A percentile compares a stretch with the other conserved stretches of the same genome.
These are phyloP conservation scores for Nyctereutes procyonoides DNA, from an alignment of 2,113 vertebrate species.

Conservation along the genomic window DNA sequence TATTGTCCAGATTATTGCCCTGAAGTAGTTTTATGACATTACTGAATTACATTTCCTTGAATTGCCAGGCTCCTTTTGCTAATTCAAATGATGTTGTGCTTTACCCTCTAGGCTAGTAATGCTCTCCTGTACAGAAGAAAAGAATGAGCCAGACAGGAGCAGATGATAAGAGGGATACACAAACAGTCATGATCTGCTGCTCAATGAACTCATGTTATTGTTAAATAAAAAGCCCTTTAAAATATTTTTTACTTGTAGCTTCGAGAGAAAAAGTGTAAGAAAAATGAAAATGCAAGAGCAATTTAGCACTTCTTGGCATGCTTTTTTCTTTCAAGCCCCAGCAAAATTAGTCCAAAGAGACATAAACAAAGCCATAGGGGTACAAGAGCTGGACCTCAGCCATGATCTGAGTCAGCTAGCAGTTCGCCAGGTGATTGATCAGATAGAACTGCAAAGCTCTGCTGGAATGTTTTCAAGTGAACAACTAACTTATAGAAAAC, in stretches of 20 bases:
- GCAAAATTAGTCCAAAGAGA: constrained; percentile 62
- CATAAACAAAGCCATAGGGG: constrained; percentile 59
- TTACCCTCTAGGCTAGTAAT: constrained; percentile 45
- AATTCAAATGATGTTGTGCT: constrained; percentile 68
- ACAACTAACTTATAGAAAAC: constrained; percentile 62
- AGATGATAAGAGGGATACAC: not conserved
- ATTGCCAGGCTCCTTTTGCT: constrained; percentile 66
- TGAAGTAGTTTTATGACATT: constrained; percentile 74
- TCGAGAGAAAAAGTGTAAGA: constrained; percentile 54
- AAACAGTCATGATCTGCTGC: not conserved
- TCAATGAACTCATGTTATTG: not conserved
- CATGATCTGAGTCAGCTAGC: constrained; percentile 67
- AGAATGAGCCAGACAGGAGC: not conserved
- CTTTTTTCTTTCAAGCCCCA: constrained; percentile 36
- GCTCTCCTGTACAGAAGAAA: not conserved
- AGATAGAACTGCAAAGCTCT: constrained; percentile 29
- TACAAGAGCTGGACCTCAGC: constrained; percentile 7
- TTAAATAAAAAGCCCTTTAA: constrained; percentile 42
- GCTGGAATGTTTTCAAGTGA: constrained; percentile 51
- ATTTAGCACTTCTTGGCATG: not conserved
- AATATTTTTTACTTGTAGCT: constrained; percentile 52
- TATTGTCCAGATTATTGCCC: constrained; percentile 77
- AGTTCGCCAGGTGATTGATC: constrained; percentile 46
- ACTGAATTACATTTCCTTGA: constrained; percentile 68
- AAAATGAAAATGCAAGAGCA: constrained; percentile 36